These are phyloP conservation scores for Bombylius major DNA, from an alignment of 2,888 invertebrate genomes.

Conservation along the genomic window DNA sequence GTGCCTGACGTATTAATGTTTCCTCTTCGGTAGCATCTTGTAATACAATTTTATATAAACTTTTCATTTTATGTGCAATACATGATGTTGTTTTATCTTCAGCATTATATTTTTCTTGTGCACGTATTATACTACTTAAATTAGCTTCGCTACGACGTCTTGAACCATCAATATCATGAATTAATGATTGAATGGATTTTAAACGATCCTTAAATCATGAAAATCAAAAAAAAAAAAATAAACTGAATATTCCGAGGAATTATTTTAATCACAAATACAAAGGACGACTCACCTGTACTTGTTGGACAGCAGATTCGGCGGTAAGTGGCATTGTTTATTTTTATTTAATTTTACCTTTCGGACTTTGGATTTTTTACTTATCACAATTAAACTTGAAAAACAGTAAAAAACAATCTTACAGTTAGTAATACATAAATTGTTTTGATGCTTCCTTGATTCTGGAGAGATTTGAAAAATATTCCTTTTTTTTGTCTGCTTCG, in stretches of 20 bases:
- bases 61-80: slow-evolving; percentile 58
- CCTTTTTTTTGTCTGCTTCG: too few relatives aligned
- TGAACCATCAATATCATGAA: slow-evolving; percentile 72
- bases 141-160: slow-evolving; percentile 69
- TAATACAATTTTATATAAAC: slow-evolving; percentile 64
- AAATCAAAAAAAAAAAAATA: background rate
- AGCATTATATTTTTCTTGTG: slow-evolving; percentile 50
- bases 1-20: slow-evolving; percentile 63
- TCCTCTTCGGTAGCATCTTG: slow-evolving; percentile 77
- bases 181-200: slow-evolving; percentile 58
- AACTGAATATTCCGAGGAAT: too few relatives aligned
- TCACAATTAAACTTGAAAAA: too few relatives aligned
- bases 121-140: slow-evolving; percentile 61
- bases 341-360: too few relatives aligned
- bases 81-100: slow-evolving; percentile 42
- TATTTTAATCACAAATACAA: too few relatives aligned
- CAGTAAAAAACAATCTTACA: too few relatives aligned
- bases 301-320: slow-evolving; percentile 62
- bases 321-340: slow-evolving; percentile 55
- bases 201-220: slow-evolving; percentile 54
- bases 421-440: too few relatives aligned
- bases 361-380: too few relatives aligned
- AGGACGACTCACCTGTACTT: slow-evolving; percentile 40
- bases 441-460: too few relatives aligned
- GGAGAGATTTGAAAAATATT: too few relatives aligned